A percentile compares a stretch with the other conserved stretches of the same genome.
phyloP scores from a whole-genome alignment of 2,888 invertebrate genomes.

The Hemithea aestivaria region DNA sequence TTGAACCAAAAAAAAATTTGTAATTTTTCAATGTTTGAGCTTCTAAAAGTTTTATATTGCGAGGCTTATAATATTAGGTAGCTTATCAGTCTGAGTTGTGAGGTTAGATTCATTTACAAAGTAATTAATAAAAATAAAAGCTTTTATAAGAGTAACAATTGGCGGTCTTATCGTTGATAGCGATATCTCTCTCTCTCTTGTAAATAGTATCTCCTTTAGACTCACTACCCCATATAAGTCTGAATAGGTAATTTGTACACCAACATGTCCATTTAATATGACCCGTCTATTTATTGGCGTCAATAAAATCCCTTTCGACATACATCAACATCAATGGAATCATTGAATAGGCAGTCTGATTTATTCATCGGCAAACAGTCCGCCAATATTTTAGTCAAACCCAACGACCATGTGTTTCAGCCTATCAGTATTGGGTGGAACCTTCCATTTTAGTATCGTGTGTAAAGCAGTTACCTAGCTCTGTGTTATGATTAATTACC shows the following conservation, averaged over 20 bases:
- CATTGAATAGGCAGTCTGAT: slow-evolving; percentile 10
- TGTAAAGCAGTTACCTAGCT: not conserved
- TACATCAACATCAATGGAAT: slow-evolving; percentile 9
- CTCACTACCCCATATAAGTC: too few relatives aligned
- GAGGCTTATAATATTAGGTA: too few relatives aligned
- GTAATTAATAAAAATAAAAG: too few relatives aligned
- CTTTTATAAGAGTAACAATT: too few relatives aligned
- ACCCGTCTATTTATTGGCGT: slow-evolving; percentile 4
- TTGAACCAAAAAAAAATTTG: too few relatives aligned
- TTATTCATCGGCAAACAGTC: slow-evolving; percentile 14
- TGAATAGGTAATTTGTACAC: slow-evolving; percentile 15
- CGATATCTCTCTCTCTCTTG: too few relatives aligned
- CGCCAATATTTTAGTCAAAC: slow-evolving; percentile 14
- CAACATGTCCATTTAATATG: not conserved
- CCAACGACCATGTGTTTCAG: slow-evolving; percentile 23
- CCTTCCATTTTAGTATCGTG: not conserved
- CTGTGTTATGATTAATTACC: not conserved
- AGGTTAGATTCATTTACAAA: too few relatives aligned
- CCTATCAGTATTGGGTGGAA: slow-evolving; percentile 22
- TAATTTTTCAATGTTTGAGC: too few relatives aligned
- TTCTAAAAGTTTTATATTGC: too few relatives aligned
- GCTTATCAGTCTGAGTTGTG: too few relatives aligned
- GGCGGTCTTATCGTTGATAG: too few relatives aligned
- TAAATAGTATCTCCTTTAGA: too few relatives aligned
- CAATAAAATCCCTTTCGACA: slow-evolving; percentile 8